phyloP scores from a whole-genome alignment of 2,888 invertebrate genomes.

The Pseudolycoriella hygida region DNA sequence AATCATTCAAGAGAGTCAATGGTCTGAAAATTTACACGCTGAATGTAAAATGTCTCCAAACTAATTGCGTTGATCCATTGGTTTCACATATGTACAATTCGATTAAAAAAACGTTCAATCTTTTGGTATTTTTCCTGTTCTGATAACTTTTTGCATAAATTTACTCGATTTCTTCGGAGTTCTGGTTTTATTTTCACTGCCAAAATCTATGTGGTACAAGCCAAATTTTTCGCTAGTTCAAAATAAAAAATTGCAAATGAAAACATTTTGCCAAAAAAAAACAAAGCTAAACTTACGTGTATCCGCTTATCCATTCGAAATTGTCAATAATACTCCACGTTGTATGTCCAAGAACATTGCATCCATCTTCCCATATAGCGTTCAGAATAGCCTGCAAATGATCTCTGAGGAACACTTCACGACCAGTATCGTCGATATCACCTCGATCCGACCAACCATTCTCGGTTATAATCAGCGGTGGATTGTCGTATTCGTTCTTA shows the following conservation, averaged over 20 bases:
- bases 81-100: too few species aligned
- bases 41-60: too few species aligned
- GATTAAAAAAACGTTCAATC: too few species aligned
- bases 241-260: conserved; percentile 8
- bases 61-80: too few species aligned
- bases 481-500: conserved; percentile 37
- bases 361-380: conserved; percentile 16
- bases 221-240: conserved; percentile 43
- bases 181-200: conserved; percentile 33
- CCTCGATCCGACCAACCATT: conserved; percentile 37
- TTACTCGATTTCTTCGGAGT: conserved; percentile 39
- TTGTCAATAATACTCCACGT: conserved; percentile 22
- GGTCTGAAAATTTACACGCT: too few species aligned
- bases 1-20: too few species aligned
- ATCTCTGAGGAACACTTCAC: conserved; percentile 21
- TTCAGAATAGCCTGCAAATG: conserved; percentile 18
- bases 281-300: conserved; percentile 16
- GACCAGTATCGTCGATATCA: conserved; percentile 29
- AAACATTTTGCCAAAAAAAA: not conserved
- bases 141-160: conserved; percentile 4
- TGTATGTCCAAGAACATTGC: conserved; percentile 18
- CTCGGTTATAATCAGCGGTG: conserved; percentile 38
- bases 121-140: not conserved
- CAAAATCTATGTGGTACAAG: conserved; percentile 44
- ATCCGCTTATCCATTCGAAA: conserved; percentile 21